Conservation (phyloP, 1,140 invertebrate genomes). For the Branchinecta lynchi region DNA sequence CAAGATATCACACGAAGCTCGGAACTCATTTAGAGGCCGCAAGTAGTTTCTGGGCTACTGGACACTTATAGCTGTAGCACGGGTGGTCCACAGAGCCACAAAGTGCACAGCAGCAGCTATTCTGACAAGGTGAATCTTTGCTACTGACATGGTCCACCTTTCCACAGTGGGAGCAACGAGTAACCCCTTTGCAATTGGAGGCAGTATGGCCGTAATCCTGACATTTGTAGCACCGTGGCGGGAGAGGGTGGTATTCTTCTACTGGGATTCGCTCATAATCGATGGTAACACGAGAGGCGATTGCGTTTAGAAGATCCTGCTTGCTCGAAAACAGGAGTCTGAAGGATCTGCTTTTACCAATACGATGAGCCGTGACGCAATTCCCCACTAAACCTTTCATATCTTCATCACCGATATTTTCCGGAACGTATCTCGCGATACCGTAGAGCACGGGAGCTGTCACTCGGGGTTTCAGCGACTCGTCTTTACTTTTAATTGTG, state of each 20-base stretch:
- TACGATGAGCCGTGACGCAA: neutral
- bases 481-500: neutral
- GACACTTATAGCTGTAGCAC: slow-evolving; percentile 7
- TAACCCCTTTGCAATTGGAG: neutral
- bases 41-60: slow-evolving; percentile 1
- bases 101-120: neutral
- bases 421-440: neutral
- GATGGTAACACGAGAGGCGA: neutral
- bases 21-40: neutral
- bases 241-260: neutral
- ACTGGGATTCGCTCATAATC: slow-evolving; percentile 8
- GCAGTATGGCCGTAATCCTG: neutral
- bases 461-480: neutral
- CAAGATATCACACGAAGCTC: neutral
- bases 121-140: slow-evolving; percentile 3
- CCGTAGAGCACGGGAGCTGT: neutral
- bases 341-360: neutral
- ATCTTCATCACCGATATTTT: neutral
- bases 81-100: neutral
- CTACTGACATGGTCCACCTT: neutral
- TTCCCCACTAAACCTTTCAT: neutral
- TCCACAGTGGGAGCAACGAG: neutral
- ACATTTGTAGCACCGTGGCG: neutral
- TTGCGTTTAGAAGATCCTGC: neutral
- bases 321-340: neutral